Base-by-base conservation (phyloP, 1,140 invertebrate genomes). In the Formica exsecta region DNA sequence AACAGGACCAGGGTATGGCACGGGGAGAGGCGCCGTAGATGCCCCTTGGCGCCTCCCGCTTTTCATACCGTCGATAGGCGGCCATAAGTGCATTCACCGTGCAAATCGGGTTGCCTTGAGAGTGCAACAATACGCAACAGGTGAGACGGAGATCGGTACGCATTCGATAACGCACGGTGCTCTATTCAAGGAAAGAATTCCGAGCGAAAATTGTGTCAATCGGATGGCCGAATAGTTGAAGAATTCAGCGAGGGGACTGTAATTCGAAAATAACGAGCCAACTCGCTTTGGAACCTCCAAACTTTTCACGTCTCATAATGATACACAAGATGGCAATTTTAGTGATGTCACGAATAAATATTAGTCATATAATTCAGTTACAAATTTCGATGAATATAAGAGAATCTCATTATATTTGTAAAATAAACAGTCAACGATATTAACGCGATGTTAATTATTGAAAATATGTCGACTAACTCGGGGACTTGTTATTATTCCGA, bases 51-150 rank as follows among this genome's bases (percentile, higher is more conserved):
- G 83, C 86, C 86, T 90, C 86, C 68, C 86, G 89, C 90, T 91
- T 90, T 91, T 91, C 90, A 88, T 90, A 90, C 74, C 79, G 76
- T 88, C 83, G 90, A 91, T 90, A 90, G 90, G 54, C 89, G 86
- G 86, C 79, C 86, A 87, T 91, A 92, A 92, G 92, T 92, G 92
- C 92, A 93, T 93, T 93, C 92, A 93, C 90, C 92, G 92, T 93
- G 91, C 91, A 93, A 93, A 93, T 93, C 92, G 92, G 92, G 91
- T 92, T 91, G 88, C 86, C 87, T 88, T 89, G 88, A 92, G 92
- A 89, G 89, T 91, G 90, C 91, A 93, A 92, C 92, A 93, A 92
- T 91, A 92, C 89, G 92, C 92, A 92, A 92, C 92, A 92, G 92
- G 92, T 92, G 91, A 92, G 87, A 88, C 85, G 75, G 66, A 91